Evolutionary conservation across 2,888 invertebrate genomes (phyloP).

Genomic region (Rhamnusium bicolor): DNA sequence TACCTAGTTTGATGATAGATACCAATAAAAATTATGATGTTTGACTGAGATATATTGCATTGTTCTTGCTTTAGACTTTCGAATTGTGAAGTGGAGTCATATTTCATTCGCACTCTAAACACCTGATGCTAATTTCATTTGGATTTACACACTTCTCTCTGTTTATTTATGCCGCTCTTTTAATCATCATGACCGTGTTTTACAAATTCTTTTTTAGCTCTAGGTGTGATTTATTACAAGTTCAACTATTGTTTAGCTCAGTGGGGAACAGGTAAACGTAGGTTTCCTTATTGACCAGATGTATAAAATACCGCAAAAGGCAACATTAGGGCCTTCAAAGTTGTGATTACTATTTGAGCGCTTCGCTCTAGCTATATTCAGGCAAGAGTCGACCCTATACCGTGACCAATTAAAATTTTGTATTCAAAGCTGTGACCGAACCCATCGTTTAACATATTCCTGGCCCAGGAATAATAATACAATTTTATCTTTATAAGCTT

Average conservation of each 20-base stretch:
- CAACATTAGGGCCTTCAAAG: slow-evolving; percentile 44
- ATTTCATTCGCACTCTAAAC: too few species aligned
- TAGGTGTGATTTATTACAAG: slow-evolving; percentile 70
- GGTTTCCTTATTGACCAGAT: slow-evolving; percentile 58
- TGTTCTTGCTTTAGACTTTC: too few species aligned
- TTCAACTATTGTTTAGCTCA: slow-evolving; percentile 69
- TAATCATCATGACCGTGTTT: slow-evolving; percentile 70
- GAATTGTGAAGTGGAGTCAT: too few species aligned
- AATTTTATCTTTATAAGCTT: slow-evolving; percentile 50
- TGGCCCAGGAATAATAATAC: slow-evolving; percentile 46
- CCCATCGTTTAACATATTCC: slow-evolving; percentile 60
- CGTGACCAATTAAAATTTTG: slow-evolving; percentile 62
- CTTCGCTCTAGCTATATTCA: slow-evolving; percentile 38
- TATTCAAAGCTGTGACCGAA: slow-evolving; percentile 57
- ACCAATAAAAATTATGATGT: too few species aligned
- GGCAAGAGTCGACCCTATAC: slow-evolving; percentile 46
- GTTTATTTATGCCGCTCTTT: slow-evolving; percentile 64
- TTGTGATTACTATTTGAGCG: slow-evolving; percentile 38
- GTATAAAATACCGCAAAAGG: slow-evolving; percentile 52
- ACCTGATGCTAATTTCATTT: slow-evolving; percentile 24
- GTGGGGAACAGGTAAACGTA: slow-evolving; percentile 63
- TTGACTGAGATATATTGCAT: too few species aligned
- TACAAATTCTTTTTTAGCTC: slow-evolving; percentile 69
- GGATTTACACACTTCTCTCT: slow-evolving; percentile 40
- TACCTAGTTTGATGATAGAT: too few species aligned